These are phyloP conservation scores for Halocynthia roretzi DNA, from an alignment of 23 tunicate species.

Conservation along the genomic window DNA sequence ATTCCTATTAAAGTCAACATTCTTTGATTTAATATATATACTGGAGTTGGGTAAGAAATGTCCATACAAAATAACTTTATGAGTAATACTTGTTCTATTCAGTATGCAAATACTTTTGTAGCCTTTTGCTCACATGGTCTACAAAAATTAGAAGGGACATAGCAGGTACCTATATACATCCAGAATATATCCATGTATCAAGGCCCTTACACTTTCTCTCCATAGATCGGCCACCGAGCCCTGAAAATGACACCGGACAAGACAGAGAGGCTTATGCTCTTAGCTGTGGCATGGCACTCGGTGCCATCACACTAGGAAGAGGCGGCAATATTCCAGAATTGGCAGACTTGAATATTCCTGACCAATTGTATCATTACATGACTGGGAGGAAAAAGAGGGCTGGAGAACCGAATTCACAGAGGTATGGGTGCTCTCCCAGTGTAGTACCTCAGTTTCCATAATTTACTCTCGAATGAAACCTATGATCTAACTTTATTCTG, in stretches of 20 bases:
- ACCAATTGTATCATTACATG: conserved; percentile 68
- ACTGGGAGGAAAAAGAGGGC: conserved; percentile 54
- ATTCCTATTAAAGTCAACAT: no score
- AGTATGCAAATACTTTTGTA: not conserved
- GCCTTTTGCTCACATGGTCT: not conserved
- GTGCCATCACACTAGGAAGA: conserved; percentile 74
- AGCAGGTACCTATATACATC: no score
- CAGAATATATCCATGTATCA: not conserved
- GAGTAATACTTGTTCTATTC: not conserved
- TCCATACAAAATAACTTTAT: not conserved
- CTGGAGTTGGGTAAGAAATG: no score
- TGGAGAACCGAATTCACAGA: not conserved
- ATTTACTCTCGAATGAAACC: not conserved
- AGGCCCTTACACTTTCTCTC: not conserved
- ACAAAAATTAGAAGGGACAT: no score
- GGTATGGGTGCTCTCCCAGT: conserved; percentile 5
- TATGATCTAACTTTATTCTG: no score
- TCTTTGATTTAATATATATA: no score
- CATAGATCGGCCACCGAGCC: conserved; percentile 63
- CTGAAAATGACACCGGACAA: conserved; percentile 44
- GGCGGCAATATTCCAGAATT: conserved; percentile 58
- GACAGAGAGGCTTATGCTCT: conserved; percentile 87
- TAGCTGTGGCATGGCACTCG: conserved; percentile 87
- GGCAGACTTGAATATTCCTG: conserved; percentile 67
- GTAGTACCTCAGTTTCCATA: not conserved